Conservation (phyloP, 1,140 invertebrate species). For the Drosophila pallidifrons region DNA sequence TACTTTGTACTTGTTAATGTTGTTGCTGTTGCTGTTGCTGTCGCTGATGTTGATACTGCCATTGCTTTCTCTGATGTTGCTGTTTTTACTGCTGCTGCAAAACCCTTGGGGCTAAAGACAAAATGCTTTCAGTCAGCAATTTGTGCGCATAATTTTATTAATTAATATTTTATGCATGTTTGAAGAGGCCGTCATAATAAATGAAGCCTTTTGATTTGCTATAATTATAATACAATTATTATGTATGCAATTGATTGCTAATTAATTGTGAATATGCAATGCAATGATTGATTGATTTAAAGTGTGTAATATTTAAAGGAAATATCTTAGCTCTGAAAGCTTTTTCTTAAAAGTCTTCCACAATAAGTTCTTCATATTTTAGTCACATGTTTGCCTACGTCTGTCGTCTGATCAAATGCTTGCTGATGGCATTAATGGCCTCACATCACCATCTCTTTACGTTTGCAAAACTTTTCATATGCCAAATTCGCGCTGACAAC, state of each 20-base stretch:
- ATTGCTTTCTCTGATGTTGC: not conserved
- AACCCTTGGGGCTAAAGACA: constrained; percentile 41
- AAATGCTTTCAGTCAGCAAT: constrained; percentile 64
- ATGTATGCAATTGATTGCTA: constrained; percentile 5
- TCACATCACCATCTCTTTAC: constrained; percentile 7
- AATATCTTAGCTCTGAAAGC: no score
- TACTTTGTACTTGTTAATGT: constrained; percentile 15
- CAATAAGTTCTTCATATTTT: not conserved
- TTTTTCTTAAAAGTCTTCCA: no score
- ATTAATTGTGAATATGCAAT: not conserved
- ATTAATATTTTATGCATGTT: constrained; percentile 50
- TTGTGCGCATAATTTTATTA: constrained; percentile 60
- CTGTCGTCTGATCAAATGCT: not conserved
- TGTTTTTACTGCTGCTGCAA: constrained; percentile 10
- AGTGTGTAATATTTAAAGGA: no score
- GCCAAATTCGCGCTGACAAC: constrained; percentile 49
- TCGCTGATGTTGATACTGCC: constrained; percentile 6
- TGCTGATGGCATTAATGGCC: constrained; percentile 19
- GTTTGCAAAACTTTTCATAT: constrained; percentile 27
- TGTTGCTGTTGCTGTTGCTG: constrained; percentile 1
- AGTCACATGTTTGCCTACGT: not conserved
- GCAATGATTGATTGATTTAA: no score
- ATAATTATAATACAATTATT: constrained; percentile 6
- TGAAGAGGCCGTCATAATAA: constrained; percentile 10
- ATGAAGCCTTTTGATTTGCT: constrained; percentile 4